Base-by-base conservation (phyloP, 2,888 invertebrate species). In the Laothoe populi region DNA sequence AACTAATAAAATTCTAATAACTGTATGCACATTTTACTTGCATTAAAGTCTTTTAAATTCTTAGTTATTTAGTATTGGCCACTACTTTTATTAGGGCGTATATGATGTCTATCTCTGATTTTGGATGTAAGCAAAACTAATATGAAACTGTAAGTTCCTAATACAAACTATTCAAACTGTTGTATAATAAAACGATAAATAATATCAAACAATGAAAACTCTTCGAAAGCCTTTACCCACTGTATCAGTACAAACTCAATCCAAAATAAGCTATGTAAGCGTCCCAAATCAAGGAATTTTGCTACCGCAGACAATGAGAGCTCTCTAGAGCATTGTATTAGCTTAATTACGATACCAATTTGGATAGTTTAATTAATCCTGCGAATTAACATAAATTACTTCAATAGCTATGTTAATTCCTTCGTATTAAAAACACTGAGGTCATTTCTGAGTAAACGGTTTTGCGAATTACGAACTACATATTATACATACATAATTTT, bases 261-360 rank as follows among this genome's bases (percentile, higher is more conserved):
- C 53, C 31, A 8, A 53, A 35, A 53, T 53, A 35, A 53, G 19
- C 53, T 19, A 35, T 4, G 31, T 49, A 49, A 49, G 10, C 16
- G 53, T 11, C 31, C 31, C 19, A 11, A 11, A 35, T 31, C 16
- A 31, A 19, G 53, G 16, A 16, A 19, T 35, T 35, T 16, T 31
- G 42, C 31, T n/a, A 16, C 0, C 1, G n/a, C 7, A 8, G 35
- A 31, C 53, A 53, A 35, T 53, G 35, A 35, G 11, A 35, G 35
- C 8, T 0, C 19, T 10, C 16, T 16, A 53, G 31, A 44, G 8
- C 44, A 19, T 19, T 44, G 19, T 44, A 19, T 19, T 19, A 35
- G 10, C 4, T 11, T 26, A 49, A 49, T 49, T 26, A 31, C 16
- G 8, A 26, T 16, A n/a, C 16, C 49, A 53, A 53, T 53, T 35